Conservation (phyloP, 2,888 invertebrate genomes). For the Volucella inflata region DNA sequence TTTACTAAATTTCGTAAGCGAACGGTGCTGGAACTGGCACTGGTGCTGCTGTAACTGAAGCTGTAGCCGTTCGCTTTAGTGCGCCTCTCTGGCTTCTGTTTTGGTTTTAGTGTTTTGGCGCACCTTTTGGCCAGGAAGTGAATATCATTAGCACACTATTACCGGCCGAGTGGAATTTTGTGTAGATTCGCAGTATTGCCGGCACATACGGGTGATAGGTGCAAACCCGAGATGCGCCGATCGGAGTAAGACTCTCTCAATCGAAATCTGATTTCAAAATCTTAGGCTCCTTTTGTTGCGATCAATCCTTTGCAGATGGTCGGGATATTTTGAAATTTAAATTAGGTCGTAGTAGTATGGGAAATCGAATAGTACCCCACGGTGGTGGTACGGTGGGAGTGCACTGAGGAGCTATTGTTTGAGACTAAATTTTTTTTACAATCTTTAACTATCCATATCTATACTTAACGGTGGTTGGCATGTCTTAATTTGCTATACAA, state of each 20-base stretch:
- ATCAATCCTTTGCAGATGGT: conserved; percentile 70
- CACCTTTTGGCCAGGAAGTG: conserved; percentile 75
- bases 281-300: conserved; percentile 61
- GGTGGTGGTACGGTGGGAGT: not conserved
- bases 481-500: conserved; percentile 33
- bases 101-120: conserved; percentile 50
- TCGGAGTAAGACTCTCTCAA: conserved; percentile 32
- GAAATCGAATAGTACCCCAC: conserved; percentile 6
- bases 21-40: conserved; percentile 2
- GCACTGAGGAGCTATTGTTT: conserved; percentile 37
- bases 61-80: conserved; percentile 46
- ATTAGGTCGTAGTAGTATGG: conserved; percentile 30
- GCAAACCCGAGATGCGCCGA: conserved; percentile 8
- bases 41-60: not conserved
- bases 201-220: conserved; percentile 40
- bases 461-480: conserved; percentile 36
- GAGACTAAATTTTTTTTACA: conserved; percentile 16
- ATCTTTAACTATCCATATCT: conserved; percentile 7
- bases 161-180: conserved; percentile 73
- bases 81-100: conserved; percentile 53
- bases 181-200: conserved; percentile 42
- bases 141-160: conserved; percentile 77
- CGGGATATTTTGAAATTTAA: conserved; percentile 73
- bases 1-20: conserved; percentile 65
- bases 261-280: conserved; percentile 73